Conservation (phyloP, 37 sponge, comb jelly and placozoan genomes). For the Ephydatia muelleri region DNA sequence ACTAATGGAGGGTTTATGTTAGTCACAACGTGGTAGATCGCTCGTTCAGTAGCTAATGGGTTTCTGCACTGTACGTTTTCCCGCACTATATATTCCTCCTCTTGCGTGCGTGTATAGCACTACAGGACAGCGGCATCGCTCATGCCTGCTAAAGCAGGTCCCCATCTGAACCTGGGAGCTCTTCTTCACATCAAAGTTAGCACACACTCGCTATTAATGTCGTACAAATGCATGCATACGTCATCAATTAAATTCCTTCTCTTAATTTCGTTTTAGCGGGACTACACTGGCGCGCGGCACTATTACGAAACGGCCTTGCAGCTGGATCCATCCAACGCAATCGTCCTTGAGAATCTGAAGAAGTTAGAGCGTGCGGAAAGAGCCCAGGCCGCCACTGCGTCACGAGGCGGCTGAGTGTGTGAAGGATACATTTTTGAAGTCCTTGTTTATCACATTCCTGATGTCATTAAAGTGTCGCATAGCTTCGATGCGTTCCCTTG, state of each 20-base stretch:
- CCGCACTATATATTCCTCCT: too few species aligned
- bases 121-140: constrained; percentile 9
- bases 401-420: neutral
- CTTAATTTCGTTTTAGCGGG: neutral
- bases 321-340: constrained; percentile 4
- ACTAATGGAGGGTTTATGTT: too few species aligned
- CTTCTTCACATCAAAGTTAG: constrained; percentile 20
- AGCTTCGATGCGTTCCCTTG: neutral
- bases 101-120: neutral
- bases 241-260: neutral
- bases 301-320: constrained; percentile 4
- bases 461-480: neutral
- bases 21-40: too few species aligned
- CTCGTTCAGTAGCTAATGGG: too few species aligned
- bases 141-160: constrained; percentile 4
- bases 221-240: constrained; percentile 3
- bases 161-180: constrained; percentile 33
- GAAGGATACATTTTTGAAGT: neutral
- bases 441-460: neutral
- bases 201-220: neutral
- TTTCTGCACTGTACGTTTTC: too few species aligned
- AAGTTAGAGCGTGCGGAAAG: constrained; percentile 3
- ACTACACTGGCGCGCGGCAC: neutral
- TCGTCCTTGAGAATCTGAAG: neutral
- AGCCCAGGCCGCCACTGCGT: neutral